Evolutionary conservation across 2,797 vertebrate genomes (phyloP).

Genomic region (Eulemur albifrons): DNA sequence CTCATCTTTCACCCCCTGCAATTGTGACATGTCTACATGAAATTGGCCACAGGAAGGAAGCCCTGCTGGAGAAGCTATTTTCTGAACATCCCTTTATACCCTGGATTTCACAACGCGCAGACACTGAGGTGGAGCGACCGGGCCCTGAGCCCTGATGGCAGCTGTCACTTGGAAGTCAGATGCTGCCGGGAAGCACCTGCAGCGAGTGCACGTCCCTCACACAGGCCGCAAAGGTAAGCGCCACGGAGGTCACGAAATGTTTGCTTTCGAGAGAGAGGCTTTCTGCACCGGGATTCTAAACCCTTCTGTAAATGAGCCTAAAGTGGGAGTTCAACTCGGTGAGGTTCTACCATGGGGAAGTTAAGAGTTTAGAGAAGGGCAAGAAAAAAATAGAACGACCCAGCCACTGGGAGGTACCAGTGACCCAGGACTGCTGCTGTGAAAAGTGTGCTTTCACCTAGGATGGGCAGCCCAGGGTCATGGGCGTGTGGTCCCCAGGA

Average conservation of each 20-base stretch:
- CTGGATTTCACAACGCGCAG: conserved; percentile 80
- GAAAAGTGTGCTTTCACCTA: neutral
- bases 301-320: neutral
- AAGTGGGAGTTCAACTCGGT: neutral
- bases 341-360: conserved; percentile 34
- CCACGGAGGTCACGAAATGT: neutral
- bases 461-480: neutral
- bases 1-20: conserved; percentile 30
- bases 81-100: conserved; percentile 80
- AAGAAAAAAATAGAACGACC: conserved; percentile 5
- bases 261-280: neutral
- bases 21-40: conserved; percentile 69
- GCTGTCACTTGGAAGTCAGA: neutral
- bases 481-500: neutral
- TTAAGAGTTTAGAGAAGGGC: conserved; percentile 19
- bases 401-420: neutral
- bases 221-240: neutral
- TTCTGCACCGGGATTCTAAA: neutral
- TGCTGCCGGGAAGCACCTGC: neutral
- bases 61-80: conserved; percentile 82
- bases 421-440: neutral
- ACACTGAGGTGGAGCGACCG: neutral
- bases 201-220: neutral
- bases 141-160: neutral
- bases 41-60: conserved; percentile 84